Evolutionary conservation across 2,113 vertebrate species (phyloP).

Genomic region (Anolis sagrei): DNA sequence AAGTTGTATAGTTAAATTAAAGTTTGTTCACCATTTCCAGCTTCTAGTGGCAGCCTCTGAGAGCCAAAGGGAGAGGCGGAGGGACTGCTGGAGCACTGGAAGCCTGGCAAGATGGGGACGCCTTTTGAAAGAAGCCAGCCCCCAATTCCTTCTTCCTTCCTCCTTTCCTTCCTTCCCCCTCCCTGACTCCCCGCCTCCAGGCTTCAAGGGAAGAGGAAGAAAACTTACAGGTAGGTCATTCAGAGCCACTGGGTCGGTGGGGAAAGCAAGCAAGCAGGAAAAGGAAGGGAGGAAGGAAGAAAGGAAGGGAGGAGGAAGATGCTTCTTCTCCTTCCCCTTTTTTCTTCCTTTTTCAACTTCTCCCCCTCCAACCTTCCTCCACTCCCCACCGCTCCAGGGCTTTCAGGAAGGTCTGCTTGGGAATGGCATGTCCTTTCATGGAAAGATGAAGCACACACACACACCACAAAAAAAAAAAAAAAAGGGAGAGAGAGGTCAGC

Average conservation of each 20-base stretch:
- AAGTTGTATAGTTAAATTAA: conserved; percentile 71
- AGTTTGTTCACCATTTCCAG: conserved; percentile 85
- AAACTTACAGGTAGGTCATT: conserved; percentile 79
- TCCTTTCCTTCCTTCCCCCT: neutral
- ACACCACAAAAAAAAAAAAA: conserved; percentile 40
- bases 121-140: conserved; percentile 53
- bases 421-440: conserved; percentile 82
- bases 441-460: conserved; percentile 71
- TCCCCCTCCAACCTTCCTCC: conserved; percentile 47
- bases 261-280: conserved; percentile 69
- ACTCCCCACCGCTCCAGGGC: neutral
- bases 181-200: conserved; percentile 48
- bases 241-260: conserved; percentile 70
- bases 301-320: conserved; percentile 68
- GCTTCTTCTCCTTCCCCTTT: conserved; percentile 55
- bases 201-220: conserved; percentile 72
- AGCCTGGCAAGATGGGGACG: conserved; percentile 63
- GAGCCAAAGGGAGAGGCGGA: conserved; percentile 55
- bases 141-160: neutral
- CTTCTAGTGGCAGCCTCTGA: conserved; percentile 73
- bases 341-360: conserved; percentile 48
- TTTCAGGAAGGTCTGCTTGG: conserved; percentile 72
- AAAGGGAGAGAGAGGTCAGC: conserved; percentile 75
- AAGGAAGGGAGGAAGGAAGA: conserved; percentile 66
- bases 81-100: conserved; percentile 65